Evolutionary conservation across 2,113 vertebrate species (phyloP).

Genomic region (Apteryx mantelli): DNA sequence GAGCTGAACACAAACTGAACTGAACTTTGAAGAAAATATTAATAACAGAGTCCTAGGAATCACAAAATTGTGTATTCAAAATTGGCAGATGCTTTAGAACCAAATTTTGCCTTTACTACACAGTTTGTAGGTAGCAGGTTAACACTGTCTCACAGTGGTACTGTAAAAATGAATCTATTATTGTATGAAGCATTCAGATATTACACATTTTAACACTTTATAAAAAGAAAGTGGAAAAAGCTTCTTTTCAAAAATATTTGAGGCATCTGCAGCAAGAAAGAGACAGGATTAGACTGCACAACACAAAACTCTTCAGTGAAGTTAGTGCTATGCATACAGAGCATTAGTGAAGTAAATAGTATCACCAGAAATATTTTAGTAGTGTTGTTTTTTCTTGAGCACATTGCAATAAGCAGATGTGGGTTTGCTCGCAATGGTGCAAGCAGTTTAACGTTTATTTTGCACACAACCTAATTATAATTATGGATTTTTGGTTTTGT

Average conservation of each 20-base stretch:
- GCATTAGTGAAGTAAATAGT: background rate
- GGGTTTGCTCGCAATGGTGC: background rate
- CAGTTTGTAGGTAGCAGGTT: background rate
- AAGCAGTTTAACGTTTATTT: background rate
- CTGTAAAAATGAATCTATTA: background rate
- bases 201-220: background rate
- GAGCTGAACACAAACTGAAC: background rate
- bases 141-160: background rate
- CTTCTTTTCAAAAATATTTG: background rate
- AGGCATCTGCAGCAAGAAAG: background rate
- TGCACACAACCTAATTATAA: background rate
- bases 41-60: background rate
- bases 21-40: background rate
- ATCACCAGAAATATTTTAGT: background rate
- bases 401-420: accelerated
- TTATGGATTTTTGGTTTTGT: background rate
- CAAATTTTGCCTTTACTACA: background rate
- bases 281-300: background rate
- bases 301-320: background rate
- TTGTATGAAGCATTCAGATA: background rate
- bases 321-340: background rate
- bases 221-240: background rate
- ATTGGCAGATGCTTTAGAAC: background rate
- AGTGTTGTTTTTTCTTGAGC: background rate
- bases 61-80: background rate